Evolutionary conservation across 2,888 invertebrate species (phyloP), one percentile per base, ranked within the genome.

Genomic region (Anarsia innoxiella): DNA sequence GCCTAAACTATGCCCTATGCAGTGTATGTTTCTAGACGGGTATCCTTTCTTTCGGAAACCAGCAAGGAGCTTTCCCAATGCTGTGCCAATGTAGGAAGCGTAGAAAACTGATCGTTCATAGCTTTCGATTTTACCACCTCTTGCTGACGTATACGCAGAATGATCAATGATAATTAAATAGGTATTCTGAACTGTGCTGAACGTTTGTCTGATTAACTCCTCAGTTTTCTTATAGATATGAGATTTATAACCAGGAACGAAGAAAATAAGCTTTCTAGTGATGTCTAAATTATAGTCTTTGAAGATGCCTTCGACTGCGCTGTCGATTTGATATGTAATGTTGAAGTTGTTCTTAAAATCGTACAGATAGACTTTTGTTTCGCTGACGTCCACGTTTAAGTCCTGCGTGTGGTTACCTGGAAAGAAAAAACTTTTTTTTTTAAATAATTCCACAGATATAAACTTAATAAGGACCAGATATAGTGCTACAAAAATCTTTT

Each of bases 171-270:
- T 78, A 14, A 82, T 70, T 0, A 83, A 45, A 16, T 84, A 83
- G 3, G 54, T 65, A 11, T 82, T 69, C 0, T 71, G 70, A 1
- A 76, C 51, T 15, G 71, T 66, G 41, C 65, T 68, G 39, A 82
- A 82, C 0, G 78, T 68, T 13, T 73, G 66, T 3, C 82, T 53
- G 4, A 83, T 64, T 0, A 73, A 40, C 31, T 82, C 73, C 30
- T 78, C 72, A 0, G 75, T 75, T 5, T 70, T 69, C 36, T 62
- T 73, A 40, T 55, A 59, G 23, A 83, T 78, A 36, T 80, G 68
- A 0, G 82, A 76, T 45, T 80, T 82, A 54, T 80, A 83, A 1
- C 83, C 83, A 0, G 83, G 79, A 1, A 79, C 78, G 51, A 78
- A 82, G 48, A 83, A 67, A 28, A 80, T 66, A 0, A 83, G 56